Evolutionary conservation across 2,888 invertebrate genomes (phyloP), one percentile per base, ranked within the genome.

Genomic region (Dasysyrphus albostriatus): DNA sequence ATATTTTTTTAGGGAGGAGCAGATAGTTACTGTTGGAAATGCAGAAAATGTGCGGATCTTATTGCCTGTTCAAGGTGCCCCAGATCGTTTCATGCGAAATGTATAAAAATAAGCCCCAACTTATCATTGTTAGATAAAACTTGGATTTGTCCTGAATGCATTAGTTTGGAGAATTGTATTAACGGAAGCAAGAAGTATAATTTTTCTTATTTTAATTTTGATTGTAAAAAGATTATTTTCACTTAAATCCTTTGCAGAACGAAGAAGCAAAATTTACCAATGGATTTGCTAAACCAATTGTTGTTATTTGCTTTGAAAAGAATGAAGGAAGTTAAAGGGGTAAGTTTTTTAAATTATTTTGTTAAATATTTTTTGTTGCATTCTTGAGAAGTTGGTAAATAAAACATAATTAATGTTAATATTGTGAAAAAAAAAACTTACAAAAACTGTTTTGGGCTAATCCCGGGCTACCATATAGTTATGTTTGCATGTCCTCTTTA

Each of bases 61-160:
- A 92, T 95, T 89, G 93, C 94, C 8, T 98, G 98, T 92, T 96
- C 96, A 39, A 95, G 96, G 24, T 98, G 98, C 92, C 96, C 97
- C 3, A 94, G 98, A 34, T 95, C 96, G 0, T 98, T 95, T 93
- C 98, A 98, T 93, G 93, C 94, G 14, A 96, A 95, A 91, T 98
- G 98, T 92, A 94, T 96, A 80, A 94, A 93, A 80, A 92, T 93
- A 42, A 93, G 93, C 2, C 91, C 94, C 0, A 47, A 49, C 5
- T 19, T 19, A 19, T 7, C 34, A 37, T 6, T 37, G 3, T 14
- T 93, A 77, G 93, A 91, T 89, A 93, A 93, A 90, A 92, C 94
- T 89, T 98, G 98, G 97, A 95, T 96, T 65, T 98, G 98, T 91
- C 96, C 97, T 0, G 98, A 98, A 92, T 99, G 98, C 92, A 94